Conservation (phyloP, 2,888 invertebrate genomes). For the Tortrix viridana region DNA sequence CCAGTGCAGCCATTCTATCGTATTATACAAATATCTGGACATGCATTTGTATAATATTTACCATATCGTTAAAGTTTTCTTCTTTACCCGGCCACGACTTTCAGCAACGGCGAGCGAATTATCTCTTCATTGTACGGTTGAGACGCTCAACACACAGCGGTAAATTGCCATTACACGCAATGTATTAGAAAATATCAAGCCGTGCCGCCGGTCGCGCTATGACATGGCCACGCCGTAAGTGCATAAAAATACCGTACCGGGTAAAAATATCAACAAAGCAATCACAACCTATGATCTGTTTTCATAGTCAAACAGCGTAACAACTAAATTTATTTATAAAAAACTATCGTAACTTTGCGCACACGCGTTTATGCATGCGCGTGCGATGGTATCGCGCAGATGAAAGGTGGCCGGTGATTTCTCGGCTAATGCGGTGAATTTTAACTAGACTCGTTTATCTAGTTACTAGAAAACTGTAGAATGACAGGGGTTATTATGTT, state of each 20-base stretch:
- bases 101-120: too few species aligned
- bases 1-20: too few species aligned
- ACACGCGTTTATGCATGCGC: slow-evolving; percentile 34
- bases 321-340: slow-evolving; percentile 19
- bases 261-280: neutral
- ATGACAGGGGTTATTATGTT: neutral
- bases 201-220: too few species aligned
- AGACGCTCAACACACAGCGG: too few species aligned
- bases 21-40: too few species aligned
- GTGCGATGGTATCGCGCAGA: slow-evolving; percentile 40
- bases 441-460: slow-evolving; percentile 26
- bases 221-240: too few species aligned
- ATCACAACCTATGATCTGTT: neutral
- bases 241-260: neutral
- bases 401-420: slow-evolving; percentile 43
- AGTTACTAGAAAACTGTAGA: neutral
- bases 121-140: too few species aligned
- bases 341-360: slow-evolving; percentile 17
- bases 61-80: too few species aligned
- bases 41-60: too few species aligned
- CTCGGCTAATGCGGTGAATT: slow-evolving; percentile 31
- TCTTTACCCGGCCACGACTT: too few species aligned
- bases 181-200: too few species aligned
- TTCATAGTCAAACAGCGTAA: slow-evolving; percentile 23
- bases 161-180: too few species aligned